These are phyloP conservation scores for Aproaerema taeniolella DNA, from an alignment of 2,888 invertebrate genomes.

Conservation along the genomic window DNA sequence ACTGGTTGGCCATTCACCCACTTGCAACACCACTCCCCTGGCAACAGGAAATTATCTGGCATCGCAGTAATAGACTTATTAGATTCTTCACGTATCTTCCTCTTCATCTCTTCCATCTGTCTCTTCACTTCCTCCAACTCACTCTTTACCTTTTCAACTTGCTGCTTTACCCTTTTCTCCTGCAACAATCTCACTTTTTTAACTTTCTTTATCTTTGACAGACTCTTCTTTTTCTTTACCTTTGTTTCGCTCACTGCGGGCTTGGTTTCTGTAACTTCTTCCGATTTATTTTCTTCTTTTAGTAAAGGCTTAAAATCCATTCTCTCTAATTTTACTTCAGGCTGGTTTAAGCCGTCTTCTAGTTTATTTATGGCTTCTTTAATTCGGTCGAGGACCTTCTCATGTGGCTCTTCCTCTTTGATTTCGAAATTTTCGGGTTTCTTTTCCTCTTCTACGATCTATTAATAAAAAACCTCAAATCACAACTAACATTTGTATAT, in stretches of 20 bases:
- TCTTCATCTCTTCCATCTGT: slow-evolving; percentile 58
- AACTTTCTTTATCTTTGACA: slow-evolving; percentile 47
- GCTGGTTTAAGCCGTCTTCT: slow-evolving; percentile 47
- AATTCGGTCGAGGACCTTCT: slow-evolving; percentile 56
- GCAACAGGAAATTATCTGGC: slow-evolving; percentile 47
- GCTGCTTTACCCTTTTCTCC: slow-evolving; percentile 51
- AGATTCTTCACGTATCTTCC: slow-evolving; percentile 45
- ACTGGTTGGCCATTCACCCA: slow-evolving; percentile 85
- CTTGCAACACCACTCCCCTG: slow-evolving; percentile 81
- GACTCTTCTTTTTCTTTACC: slow-evolving; percentile 29
- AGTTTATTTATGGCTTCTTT: slow-evolving; percentile 62
- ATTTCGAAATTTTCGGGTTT: slow-evolving; percentile 55
- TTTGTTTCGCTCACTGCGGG: slow-evolving; percentile 10
- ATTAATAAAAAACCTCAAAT: slow-evolving; percentile 8
- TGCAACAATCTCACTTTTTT: slow-evolving; percentile 44
- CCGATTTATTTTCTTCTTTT: not conserved
- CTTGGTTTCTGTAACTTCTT: slow-evolving; percentile 5
- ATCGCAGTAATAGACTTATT: slow-evolving; percentile 28
- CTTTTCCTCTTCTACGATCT: slow-evolving; percentile 55
- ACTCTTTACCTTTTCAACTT: slow-evolving; percentile 53
- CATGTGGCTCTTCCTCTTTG: slow-evolving; percentile 45
- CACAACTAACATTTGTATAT: too few relatives aligned
- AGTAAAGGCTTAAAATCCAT: not conserved
- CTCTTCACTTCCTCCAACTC: slow-evolving; percentile 57
- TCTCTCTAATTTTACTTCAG: slow-evolving; percentile 24